Evolutionary conservation across 2,888 invertebrate genomes (phyloP), one percentile per base, ranked within the genome.

Genomic region (Sialis fuliginosa): DNA sequence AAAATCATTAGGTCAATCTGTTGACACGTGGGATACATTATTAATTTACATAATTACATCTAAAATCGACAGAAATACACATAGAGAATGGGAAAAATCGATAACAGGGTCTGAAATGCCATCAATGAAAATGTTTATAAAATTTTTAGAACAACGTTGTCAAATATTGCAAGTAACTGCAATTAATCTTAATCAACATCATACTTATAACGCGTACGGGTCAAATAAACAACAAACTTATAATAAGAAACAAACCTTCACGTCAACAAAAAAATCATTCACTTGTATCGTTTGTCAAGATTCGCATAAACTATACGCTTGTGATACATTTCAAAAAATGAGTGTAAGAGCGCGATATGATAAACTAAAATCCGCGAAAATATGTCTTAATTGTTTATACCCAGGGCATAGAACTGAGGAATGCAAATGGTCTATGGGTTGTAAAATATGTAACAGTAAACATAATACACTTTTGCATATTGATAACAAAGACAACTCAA

Each of bases 401-500:
- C 5, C 5, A 13, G 42, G 42, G 30, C 52, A 54, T 40, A 33
- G 34, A 2, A 40, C 39, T 7, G 42, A 49, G 2, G 41, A 46
- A 8, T 53, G 54, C 39, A 50, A 32, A n/a, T n/a, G n/a, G 13
- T 48, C 48, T 3, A 44, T 46, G 6, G 44, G n/a, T 42, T 52
- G 52, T 12, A 51, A 46, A 39, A 46, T 35, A 42, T 52, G 50
- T 33, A 12, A 42, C 9, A 45, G 41, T 37, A 44, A 40, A 7
- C 51, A 52, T n/a, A 50, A 52, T 35, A 48, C 50, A 37, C 9
- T 42, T 9, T 35, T 53, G n/a, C 53, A 54, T 44, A 13, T 49
- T 6, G 49, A 50, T 6, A 34, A 34, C 6, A 34, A 9, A 34
- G 34, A n/a, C n/a, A n/a, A n/a, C n/a, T n/a, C n/a, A n/a, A n/a